A percentile compares a stretch with the other conserved stretches of the same genome.
Evolutionary conservation across 2,113 vertebrate genomes (phyloP).

Genomic region (Rhegmatorhina hoffmannsi): DNA sequence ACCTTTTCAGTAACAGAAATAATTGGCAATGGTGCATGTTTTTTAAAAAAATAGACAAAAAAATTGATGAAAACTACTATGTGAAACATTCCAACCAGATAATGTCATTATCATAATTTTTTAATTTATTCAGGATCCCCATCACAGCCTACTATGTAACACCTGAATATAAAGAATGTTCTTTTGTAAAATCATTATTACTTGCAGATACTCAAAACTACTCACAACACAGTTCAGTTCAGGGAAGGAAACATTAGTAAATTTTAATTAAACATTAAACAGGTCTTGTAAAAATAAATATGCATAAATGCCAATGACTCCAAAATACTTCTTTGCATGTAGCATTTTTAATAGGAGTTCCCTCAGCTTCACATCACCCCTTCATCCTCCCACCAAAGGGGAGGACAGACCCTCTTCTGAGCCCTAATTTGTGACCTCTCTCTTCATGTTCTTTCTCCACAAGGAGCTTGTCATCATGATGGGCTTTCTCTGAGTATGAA

Average conservation of each 20-base stretch:
- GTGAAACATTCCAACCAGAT: neutral
- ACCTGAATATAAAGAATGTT: neutral
- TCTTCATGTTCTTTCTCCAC: neutral
- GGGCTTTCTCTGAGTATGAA: neutral
- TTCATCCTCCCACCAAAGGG: neutral
- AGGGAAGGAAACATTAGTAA: neutral
- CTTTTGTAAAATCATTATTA: neutral
- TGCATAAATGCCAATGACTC: neutral
- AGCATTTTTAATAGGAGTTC: neutral
- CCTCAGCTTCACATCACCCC: rapidly evolving
- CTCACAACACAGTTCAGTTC: neutral
- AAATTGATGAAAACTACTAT: neutral
- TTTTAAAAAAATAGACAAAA: neutral
- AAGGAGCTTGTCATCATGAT: rapidly evolving
- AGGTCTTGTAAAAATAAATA: neutral
- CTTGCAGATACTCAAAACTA: neutral
- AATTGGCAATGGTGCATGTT: neutral
- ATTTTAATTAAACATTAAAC: neutral
- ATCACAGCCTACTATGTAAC: neutral
- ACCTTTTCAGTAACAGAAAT: constrained; percentile 30
- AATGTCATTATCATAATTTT: neutral
- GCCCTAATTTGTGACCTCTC: neutral
- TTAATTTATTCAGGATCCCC: neutral
- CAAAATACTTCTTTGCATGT: neutral
- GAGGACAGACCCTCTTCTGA: neutral